A percentile compares a stretch with the other conserved stretches of the same genome.
phyloP scores from a whole-genome alignment of 1,140 invertebrate species.

The Idris sp. region DNA sequence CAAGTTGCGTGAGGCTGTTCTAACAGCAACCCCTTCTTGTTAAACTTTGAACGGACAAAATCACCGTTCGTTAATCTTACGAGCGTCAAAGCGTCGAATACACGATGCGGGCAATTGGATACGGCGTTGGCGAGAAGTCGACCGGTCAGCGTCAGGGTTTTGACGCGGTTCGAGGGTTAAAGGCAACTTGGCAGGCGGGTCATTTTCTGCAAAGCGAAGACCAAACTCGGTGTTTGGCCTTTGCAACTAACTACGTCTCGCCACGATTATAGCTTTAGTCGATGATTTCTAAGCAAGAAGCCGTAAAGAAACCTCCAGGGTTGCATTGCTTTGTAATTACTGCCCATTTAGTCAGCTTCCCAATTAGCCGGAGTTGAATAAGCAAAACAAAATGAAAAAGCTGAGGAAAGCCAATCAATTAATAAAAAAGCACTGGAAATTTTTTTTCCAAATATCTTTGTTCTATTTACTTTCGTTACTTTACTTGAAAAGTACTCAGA shows the following conservation, averaged over 20 bases:
- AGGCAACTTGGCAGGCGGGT: slow-evolving; percentile 63
- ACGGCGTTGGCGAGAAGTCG: slow-evolving; percentile 53
- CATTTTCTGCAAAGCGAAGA: slow-evolving; percentile 63
- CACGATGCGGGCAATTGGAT: slow-evolving; percentile 70
- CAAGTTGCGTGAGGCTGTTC: slow-evolving; percentile 1
- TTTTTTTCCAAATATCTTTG: too few species aligned
- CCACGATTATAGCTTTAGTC: slow-evolving; percentile 37
- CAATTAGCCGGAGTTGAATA: too few species aligned
- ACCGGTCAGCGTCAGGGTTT: slow-evolving; percentile 41
- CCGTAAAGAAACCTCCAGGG: slow-evolving; percentile 35
- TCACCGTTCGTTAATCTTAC: slow-evolving; percentile 71
- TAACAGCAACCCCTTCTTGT: slow-evolving; percentile 65
- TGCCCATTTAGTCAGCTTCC: slow-evolving; percentile 18
- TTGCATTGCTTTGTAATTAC: slow-evolving; percentile 52
- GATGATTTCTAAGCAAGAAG: slow-evolving; percentile 58
- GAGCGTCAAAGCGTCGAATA: slow-evolving; percentile 70
- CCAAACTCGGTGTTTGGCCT: too few species aligned
- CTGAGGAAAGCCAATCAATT: too few species aligned
- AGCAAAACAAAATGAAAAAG: too few species aligned
- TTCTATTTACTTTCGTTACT: too few species aligned
- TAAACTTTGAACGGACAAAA: slow-evolving; percentile 52
- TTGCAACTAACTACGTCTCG: slow-evolving; percentile 24
- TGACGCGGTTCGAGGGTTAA: slow-evolving; percentile 65
- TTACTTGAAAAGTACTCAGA: slow-evolving; percentile 14
- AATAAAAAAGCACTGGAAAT: too few species aligned